Conservation (phyloP, 1,140 invertebrate genomes). For the Steinernema khuongi region DNA sequence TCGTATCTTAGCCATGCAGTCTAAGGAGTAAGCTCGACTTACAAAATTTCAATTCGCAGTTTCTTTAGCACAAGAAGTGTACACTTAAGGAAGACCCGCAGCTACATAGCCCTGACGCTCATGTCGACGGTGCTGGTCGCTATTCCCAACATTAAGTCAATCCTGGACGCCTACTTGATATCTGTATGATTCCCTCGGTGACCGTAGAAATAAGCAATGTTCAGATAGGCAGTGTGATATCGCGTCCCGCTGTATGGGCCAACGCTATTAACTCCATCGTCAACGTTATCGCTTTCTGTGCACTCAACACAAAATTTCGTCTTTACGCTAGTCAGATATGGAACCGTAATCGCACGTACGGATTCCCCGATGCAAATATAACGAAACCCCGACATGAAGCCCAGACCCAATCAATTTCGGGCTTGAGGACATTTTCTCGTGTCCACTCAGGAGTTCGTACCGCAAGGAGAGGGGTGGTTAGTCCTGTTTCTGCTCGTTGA, state of each 20-base stretch:
- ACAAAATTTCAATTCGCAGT: neutral
- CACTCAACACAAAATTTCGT: neutral
- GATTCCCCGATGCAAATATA: too few species aligned
- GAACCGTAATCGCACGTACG: too few species aligned
- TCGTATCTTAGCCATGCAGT: neutral
- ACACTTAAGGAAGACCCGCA: neutral
- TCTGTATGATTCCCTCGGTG: neutral
- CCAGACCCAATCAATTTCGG: too few species aligned
- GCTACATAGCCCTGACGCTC: neutral
- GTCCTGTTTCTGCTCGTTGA: too few species aligned
- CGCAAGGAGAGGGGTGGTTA: too few species aligned
- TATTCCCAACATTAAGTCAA: neutral
- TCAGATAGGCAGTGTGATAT: neutral
- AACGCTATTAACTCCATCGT: neutral
- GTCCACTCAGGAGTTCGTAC: too few species aligned
- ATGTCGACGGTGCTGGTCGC: neutral
- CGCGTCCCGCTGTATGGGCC: neutral
- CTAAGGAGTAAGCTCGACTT: neutral
- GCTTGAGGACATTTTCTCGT: too few species aligned
- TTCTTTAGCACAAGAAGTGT: neutral
- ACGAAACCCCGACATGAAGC: too few species aligned
- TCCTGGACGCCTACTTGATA: neutral
- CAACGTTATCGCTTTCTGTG: neutral
- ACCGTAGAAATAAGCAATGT: neutral
- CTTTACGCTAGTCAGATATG: too few species aligned